phyloP scores from a whole-genome alignment of 2,797 vertebrate species.

The Crenichthys baileyi region DNA sequence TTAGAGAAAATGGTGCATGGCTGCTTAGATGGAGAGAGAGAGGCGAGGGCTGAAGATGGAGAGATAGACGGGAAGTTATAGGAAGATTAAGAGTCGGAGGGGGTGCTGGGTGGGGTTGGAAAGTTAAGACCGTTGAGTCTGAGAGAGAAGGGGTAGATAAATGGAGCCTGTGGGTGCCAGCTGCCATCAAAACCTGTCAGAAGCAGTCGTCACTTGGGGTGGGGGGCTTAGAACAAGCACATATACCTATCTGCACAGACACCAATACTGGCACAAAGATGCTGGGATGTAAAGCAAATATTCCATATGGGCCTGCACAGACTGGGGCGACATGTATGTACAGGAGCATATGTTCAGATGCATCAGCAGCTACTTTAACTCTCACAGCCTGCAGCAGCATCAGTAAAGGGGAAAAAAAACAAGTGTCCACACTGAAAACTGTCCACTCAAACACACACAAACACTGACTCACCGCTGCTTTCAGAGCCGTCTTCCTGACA shows the following conservation, averaged over 20 bases:
- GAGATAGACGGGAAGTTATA: slow-evolving; percentile 64
- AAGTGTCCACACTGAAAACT: slow-evolving; percentile 25
- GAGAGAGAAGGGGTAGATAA: slow-evolving; percentile 42
- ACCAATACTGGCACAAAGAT: slow-evolving; percentile 12
- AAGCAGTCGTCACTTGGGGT: slow-evolving; percentile 25
- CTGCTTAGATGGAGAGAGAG: slow-evolving; percentile 49
- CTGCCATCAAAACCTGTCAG: slow-evolving; percentile 50
- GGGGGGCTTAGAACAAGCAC: background rate
- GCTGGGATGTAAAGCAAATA: slow-evolving; percentile 7
- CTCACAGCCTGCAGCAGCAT: slow-evolving; percentile 24
- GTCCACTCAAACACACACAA: slow-evolving; percentile 13
- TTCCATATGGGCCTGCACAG: background rate
- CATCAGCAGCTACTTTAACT: slow-evolving; percentile 18
- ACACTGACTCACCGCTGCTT: slow-evolving; percentile 14
- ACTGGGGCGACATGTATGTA: slow-evolving; percentile 12
- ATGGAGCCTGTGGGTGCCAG: slow-evolving; percentile 41
- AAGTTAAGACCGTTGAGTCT: slow-evolving; percentile 25
- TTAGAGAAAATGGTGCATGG: slow-evolving; percentile 73
- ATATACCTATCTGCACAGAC: slow-evolving; percentile 3
- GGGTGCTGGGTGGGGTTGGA: background rate
- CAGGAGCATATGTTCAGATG: slow-evolving; percentile 26
- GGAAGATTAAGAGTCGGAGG: slow-evolving; percentile 52
- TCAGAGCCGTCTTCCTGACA: slow-evolving; percentile 27
- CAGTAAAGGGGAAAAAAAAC: slow-evolving; percentile 21
- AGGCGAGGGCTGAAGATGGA: slow-evolving; percentile 48